Base-by-base conservation (phyloP, 2,888 invertebrate genomes). In the Trissonchulus latispiculum region DNA sequence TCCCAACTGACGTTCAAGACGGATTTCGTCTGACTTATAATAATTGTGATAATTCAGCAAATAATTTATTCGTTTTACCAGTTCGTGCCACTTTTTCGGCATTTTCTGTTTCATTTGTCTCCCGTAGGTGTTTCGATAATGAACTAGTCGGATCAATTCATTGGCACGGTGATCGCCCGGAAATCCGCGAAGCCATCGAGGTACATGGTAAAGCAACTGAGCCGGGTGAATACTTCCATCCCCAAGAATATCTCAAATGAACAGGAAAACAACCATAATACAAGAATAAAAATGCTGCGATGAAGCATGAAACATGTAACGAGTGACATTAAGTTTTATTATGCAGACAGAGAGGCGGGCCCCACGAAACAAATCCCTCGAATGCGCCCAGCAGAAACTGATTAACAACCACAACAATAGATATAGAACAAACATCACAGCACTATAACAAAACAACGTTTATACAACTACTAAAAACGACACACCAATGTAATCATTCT, bases 401-500 rank as follows among this genome's bases (percentile, higher is more conserved):
- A n/a, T n/a, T n/a, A n/a, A n/a, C n/a, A n/a, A n/a, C n/a, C n/a
- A n/a, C n/a, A n/a, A n/a, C n/a, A n/a, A n/a, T n/a, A n/a, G n/a
- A n/a, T n/a, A n/a, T n/a, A n/a, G n/a, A n/a, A n/a, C n/a, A n/a
- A n/a, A n/a, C n/a, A n/a, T n/a, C n/a, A 59, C 59, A 59, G 23
- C 59, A 28, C 23, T 23, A 59, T 59, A 59, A 59, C 23, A 28
- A 59, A 59, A 59, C 59, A 28, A 59, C 59, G 28, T 59, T 23
- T 59, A 28, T 59, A 28, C 28, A 59, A 23, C 23, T 59, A 59
- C 59, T 23, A 23, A 23, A 59, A 59, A n/a, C n/a, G n/a, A 75
- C 78, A 75, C 75, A 85, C 85, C 95, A 77, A 96, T 94, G 81
- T 95, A 96, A 84, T 96, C 95, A 85, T 96, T 96, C 83, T 95